Percentiles rank a stretch among this genome's conserved stretches.
These are phyloP conservation scores for Antigone vipio DNA, from an alignment of 2,113 vertebrate genomes.

Conservation along the genomic window DNA sequence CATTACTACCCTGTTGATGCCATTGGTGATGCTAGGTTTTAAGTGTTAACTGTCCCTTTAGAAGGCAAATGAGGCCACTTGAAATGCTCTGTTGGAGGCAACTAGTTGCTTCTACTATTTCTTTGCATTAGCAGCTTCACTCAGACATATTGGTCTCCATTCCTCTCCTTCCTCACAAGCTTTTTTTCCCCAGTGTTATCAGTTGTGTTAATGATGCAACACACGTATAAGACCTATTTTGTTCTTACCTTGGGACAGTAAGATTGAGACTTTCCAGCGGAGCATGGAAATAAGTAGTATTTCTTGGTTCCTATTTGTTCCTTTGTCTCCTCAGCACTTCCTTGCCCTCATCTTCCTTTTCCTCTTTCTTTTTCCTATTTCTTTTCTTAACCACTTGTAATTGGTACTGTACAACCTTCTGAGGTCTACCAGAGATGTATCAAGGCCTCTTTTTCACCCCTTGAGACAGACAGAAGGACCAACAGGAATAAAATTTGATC, in stretches of 20 bases:
- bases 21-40: neutral
- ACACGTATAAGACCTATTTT: neutral
- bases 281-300: neutral
- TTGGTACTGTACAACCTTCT: neutral
- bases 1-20: neutral
- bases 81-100: neutral
- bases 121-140: neutral
- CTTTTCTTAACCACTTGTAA: neutral
- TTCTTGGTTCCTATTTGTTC: neutral
- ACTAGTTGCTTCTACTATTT: rapidly evolving
- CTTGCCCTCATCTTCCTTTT: neutral
- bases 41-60: neutral
- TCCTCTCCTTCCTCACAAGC: neutral
- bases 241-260: neutral
- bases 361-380: neutral
- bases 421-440: neutral
- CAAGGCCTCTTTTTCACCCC: neutral
- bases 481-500: neutral
- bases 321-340: neutral
- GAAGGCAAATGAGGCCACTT: neutral
- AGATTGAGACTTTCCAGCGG: neutral
- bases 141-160: neutral
- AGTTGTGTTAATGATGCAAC: neutral
- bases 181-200: neutral
- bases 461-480: neutral